These are phyloP conservation scores for Camponotus fellah DNA, from an alignment of 2,888 invertebrate genomes.

Conservation along the genomic window DNA sequence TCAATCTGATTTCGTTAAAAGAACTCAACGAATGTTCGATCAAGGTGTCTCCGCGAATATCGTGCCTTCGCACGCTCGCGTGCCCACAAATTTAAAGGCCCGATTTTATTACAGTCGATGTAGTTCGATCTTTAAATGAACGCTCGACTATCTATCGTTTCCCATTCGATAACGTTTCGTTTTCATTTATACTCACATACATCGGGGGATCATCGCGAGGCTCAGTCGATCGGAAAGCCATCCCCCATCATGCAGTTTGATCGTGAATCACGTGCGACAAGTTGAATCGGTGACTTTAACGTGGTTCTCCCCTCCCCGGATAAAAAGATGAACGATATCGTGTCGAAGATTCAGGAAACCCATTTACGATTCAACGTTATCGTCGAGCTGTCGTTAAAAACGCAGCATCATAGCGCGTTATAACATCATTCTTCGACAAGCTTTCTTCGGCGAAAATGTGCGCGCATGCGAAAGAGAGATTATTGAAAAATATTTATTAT, in stretches of 20 bases:
- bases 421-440: slow-evolving; percentile 16
- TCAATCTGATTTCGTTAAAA: slow-evolving; percentile 1
- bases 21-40: neutral
- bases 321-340: slow-evolving; percentile 30
- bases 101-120: slow-evolving; percentile 19
- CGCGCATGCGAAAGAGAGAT: neutral
- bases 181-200: neutral
- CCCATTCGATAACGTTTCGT: slow-evolving; percentile 27
- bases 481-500: slow-evolving; percentile 52
- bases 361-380: slow-evolving; percentile 40
- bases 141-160: slow-evolving; percentile 16
- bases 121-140: slow-evolving; percentile 18
- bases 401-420: slow-evolving; percentile 15
- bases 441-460: neutral
- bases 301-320: neutral
- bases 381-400: slow-evolving; percentile 20
- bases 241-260: slow-evolving; percentile 16
- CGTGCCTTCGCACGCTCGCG: slow-evolving; percentile 17
- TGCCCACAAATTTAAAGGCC: neutral
- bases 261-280: slow-evolving; percentile 28
- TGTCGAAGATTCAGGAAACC: slow-evolving; percentile 17
- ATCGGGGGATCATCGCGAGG: slow-evolving; percentile 29
- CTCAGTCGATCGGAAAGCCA: slow-evolving; percentile 40
- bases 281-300: slow-evolving; percentile 26
- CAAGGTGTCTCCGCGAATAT: slow-evolving; percentile 3